phyloP scores from a whole-genome alignment of 1,140 invertebrate species.

The Catajapyx aquilonaris region DNA sequence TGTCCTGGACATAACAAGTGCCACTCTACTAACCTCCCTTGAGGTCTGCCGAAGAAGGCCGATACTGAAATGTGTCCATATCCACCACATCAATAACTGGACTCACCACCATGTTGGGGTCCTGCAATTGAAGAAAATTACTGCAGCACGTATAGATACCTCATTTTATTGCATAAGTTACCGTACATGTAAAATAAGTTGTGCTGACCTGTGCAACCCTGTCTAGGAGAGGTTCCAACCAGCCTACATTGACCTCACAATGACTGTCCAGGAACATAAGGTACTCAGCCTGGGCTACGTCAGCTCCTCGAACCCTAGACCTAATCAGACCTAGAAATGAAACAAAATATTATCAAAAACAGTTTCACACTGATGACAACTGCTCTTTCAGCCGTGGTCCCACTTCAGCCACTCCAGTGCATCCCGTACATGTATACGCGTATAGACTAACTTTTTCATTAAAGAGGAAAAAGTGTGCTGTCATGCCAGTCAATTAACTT shows the following conservation, averaged over 20 bases:
- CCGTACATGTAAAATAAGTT: too few relatives aligned
- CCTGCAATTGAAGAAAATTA: slow-evolving; percentile 13
- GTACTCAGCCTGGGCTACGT: slow-evolving; percentile 26
- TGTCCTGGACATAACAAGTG: neutral
- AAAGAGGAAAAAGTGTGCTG: too few relatives aligned
- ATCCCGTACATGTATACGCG: too few relatives aligned
- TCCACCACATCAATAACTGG: slow-evolving; percentile 37
- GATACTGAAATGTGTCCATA: slow-evolving; percentile 30
- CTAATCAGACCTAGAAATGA: slow-evolving; percentile 10
- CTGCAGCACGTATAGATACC: too few relatives aligned
- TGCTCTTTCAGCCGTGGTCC: too few relatives aligned
- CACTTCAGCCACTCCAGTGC: too few relatives aligned
- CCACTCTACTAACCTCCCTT: slow-evolving; percentile 13
- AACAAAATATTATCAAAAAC: neutral
- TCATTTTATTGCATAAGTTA: too few relatives aligned
- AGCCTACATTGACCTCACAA: slow-evolving; percentile 31
- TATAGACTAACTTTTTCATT: too few relatives aligned
- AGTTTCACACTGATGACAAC: too few relatives aligned
- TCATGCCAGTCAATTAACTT: too few relatives aligned
- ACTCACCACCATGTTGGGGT: slow-evolving; percentile 26
- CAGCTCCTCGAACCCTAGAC: slow-evolving; percentile 20
- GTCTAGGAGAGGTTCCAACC: slow-evolving; percentile 31
- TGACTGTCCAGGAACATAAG: slow-evolving; percentile 36
- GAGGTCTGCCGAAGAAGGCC: slow-evolving; percentile 20
- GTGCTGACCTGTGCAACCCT: slow-evolving; percentile 18